Evolutionary conservation across 2,113 vertebrate species (phyloP).

Genomic region (Indri indri): DNA sequence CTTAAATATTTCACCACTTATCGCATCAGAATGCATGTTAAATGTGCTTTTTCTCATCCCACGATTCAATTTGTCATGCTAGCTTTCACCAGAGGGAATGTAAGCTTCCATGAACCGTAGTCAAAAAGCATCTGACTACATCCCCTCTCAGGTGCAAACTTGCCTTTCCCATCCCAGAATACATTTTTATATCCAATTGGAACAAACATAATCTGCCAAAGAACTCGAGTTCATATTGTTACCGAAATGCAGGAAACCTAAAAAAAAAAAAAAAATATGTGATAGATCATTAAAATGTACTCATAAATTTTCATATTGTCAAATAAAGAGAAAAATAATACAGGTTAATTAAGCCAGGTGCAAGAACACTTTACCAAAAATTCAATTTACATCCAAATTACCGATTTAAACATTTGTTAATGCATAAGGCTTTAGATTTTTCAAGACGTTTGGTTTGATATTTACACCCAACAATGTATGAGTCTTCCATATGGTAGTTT

Average conservation of each 20-base stretch:
- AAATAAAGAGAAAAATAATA: neutral
- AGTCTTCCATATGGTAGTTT: neutral
- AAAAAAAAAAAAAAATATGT: neutral
- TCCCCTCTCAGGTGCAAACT: neutral
- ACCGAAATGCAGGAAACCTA: neutral
- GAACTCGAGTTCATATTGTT: constrained; percentile 8
- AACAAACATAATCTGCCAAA: neutral
- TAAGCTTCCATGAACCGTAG: neutral
- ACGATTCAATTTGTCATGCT: neutral
- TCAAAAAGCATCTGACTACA: neutral
- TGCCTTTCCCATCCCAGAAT: neutral
- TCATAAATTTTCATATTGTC: neutral
- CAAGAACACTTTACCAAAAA: neutral
- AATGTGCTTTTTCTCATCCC: neutral
- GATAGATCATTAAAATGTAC: neutral
- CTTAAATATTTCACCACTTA: neutral
- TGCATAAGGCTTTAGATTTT: neutral
- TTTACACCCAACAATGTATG: neutral
- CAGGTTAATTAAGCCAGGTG: neutral
- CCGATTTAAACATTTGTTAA: neutral
- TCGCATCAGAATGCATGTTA: neutral
- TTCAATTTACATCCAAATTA: neutral
- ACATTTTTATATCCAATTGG: neutral
- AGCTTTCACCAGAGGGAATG: neutral
- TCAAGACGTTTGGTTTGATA: constrained; percentile 24